Evolutionary conservation across 2,888 invertebrate genomes (phyloP).

Genomic region (Octonoba sinensis): DNA sequence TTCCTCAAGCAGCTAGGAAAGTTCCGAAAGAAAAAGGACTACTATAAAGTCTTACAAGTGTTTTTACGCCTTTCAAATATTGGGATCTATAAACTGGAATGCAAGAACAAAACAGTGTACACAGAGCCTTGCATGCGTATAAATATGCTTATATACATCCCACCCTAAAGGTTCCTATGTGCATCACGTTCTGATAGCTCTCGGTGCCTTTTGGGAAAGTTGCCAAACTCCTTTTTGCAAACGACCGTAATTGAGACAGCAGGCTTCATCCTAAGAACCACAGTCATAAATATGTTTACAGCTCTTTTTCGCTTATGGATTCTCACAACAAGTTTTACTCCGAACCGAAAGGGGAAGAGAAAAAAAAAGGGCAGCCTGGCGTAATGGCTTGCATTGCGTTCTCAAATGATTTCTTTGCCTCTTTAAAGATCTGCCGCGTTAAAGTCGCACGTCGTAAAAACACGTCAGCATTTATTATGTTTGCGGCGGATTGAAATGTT

Average conservation of each 20-base stretch:
- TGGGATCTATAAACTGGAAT: too few relatives aligned
- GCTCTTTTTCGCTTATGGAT: conserved; percentile 44
- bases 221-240: conserved; percentile 34
- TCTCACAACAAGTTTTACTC: conserved; percentile 22
- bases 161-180: too few relatives aligned
- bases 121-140: too few relatives aligned
- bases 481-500: conserved; percentile 34
- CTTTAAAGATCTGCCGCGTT: conserved; percentile 5
- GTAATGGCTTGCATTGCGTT: background rate
- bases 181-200: too few relatives aligned
- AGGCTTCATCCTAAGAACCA: conserved; percentile 16
- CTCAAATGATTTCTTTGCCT: too few relatives aligned
- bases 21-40: too few relatives aligned
- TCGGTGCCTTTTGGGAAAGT: conserved; percentile 19
- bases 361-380: conserved; percentile 20
- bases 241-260: conserved; percentile 49
- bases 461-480: conserved; percentile 40
- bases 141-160: too few relatives aligned
- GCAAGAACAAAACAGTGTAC: too few relatives aligned
- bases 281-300: conserved; percentile 56
- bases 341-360: conserved; percentile 1
- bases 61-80: too few relatives aligned
- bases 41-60: too few relatives aligned
- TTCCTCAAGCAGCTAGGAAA: too few relatives aligned
- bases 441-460: conserved; percentile 46